Conservation (phyloP, 2,888 invertebrate species). For the Crematogaster levior region DNA sequence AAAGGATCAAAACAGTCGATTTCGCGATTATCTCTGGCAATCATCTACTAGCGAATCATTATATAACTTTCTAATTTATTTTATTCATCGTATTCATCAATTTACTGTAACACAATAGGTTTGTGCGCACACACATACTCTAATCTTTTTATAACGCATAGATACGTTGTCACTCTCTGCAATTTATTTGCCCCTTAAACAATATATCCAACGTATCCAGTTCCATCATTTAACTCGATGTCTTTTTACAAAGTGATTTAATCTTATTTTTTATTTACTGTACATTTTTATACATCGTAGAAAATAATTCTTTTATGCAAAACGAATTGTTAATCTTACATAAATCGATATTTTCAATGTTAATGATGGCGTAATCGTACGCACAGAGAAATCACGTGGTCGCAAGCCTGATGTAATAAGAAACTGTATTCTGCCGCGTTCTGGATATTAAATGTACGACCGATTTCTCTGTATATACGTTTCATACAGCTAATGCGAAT, state of each 20-base stretch:
- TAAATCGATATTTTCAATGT: constrained; percentile 6
- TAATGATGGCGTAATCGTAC: background rate
- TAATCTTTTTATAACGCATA: background rate
- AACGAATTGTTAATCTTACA: constrained; percentile 21
- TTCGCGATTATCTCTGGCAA: background rate
- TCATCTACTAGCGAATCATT: background rate
- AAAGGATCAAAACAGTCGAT: background rate
- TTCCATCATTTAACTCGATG: constrained; percentile 1
- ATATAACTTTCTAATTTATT: background rate
- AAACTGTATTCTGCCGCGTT: background rate
- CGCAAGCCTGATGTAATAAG: background rate
- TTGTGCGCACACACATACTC: background rate
- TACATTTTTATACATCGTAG: constrained; percentile 45
- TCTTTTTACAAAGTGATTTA: constrained; percentile 43
- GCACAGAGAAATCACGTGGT: background rate
- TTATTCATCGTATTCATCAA: background rate
- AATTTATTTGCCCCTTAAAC: background rate
- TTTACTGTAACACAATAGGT: background rate
- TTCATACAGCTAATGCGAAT: constrained; percentile 5
- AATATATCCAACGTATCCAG: constrained; percentile 22
- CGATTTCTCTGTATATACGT: constrained; percentile 11
- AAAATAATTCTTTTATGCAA: constrained; percentile 23
- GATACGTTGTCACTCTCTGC: background rate
- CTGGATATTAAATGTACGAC: background rate
- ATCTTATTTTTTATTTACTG: constrained; percentile 31